A percentile compares a stretch with the other conserved stretches of the same genome.
Evolutionary conservation across 1,140 invertebrate species (phyloP).

Genomic region (Zaprionus camerounensis): DNA sequence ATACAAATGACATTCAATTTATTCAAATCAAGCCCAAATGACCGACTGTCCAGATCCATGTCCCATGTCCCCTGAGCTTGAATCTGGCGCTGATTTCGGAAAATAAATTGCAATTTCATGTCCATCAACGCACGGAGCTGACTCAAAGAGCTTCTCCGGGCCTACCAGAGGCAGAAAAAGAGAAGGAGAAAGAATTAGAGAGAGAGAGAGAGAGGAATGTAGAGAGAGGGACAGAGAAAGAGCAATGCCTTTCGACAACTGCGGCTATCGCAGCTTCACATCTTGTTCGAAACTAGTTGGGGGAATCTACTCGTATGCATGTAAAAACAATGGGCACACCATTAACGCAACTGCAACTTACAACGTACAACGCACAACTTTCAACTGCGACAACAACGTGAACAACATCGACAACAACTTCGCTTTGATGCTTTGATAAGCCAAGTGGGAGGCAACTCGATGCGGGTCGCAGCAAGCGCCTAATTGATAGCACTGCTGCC

Average conservation of each 20-base stretch:
- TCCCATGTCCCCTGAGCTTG: conserved; percentile 41
- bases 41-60: conserved; percentile 13
- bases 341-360: conserved; percentile 60
- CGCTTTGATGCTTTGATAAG: conserved; percentile 66
- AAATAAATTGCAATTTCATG: conserved; percentile 82
- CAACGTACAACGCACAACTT: conserved; percentile 24
- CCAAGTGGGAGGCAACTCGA: conserved; percentile 47
- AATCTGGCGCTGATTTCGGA: conserved; percentile 62
- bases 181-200: neutral
- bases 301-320: conserved; percentile 22
- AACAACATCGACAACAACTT: conserved; percentile 33
- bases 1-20: conserved; percentile 82
- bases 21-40: conserved; percentile 77
- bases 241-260: conserved; percentile 31
- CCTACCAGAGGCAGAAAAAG: neutral
- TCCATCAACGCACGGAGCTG: conserved; percentile 65
- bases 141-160: conserved; percentile 12
- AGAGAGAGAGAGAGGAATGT: neutral
- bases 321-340: conserved; percentile 63
- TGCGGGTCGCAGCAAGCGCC: conserved; percentile 59
- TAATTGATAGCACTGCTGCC: conserved; percentile 59
- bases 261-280: conserved; percentile 54
- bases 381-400: conserved; percentile 33
- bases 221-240: neutral
- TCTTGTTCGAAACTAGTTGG: conserved; percentile 41